Evolutionary conservation across 2,888 invertebrate species (phyloP), one percentile per base, ranked within the genome.

Genomic region (Agriopis marginaria): DNA sequence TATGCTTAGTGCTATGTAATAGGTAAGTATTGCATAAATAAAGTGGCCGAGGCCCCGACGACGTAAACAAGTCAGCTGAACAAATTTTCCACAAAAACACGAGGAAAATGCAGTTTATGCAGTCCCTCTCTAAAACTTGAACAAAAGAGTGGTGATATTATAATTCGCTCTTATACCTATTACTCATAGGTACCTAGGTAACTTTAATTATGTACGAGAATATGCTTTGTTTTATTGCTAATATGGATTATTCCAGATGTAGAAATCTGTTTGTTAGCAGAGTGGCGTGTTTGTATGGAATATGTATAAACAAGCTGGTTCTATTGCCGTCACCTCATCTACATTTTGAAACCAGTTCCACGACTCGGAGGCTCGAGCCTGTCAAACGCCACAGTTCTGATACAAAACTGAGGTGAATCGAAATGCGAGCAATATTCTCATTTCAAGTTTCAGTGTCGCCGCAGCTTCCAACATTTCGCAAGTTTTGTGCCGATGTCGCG

Each of bases 401-500:
- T 91, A 94, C 94, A 94, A 93, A 94, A 94, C 86, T 88, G 84
- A 88, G 86, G 86, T 86, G 92, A 89, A 88, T 86, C 88, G 87
- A 86, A 88, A 86, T 85, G 83, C 84, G 86, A 86, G 82, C 88
- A 86, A 88, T 94, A 94, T 89, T 94, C 92, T 86, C 83, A 80
- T 86, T 89, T 89, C 88, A 90, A 89, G 86, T 89, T 86, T 89
- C 85, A 83, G 86, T 89, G 88, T 88, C 83, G 86, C 83, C 85
- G 84, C 85, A 90, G 88, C 86, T 85, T 87, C 86, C 73, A 83
- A 84, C 81, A 84, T 80, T 81, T 80, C 77, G 81, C 82, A 87
- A 89, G 88, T 88, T 86, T 90, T 84, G 94, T 93, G 93, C 89
- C 90, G 81, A 94, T 94, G 94, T 94, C 94, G 85, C 90, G 86